A percentile compares a stretch with the other conserved stretches of the same genome.
phyloP scores from a whole-genome alignment of 2,888 invertebrate genomes.

The Trissolcus brochymenae region DNA sequence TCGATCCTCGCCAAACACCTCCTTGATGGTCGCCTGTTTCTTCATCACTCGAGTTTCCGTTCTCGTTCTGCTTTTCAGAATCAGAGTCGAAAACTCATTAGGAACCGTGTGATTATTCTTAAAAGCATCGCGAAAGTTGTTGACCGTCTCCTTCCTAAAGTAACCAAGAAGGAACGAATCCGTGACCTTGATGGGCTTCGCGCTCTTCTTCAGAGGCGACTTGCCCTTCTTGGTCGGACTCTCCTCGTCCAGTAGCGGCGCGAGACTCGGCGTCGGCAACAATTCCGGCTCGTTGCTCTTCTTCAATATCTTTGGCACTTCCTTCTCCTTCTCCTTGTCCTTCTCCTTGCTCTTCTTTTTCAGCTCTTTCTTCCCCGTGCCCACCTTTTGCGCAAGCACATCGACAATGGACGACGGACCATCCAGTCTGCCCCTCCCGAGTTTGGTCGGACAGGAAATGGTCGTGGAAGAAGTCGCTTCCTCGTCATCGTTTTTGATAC shows the following conservation, averaged over 20 bases:
- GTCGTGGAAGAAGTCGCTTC: slow-evolving; percentile 82
- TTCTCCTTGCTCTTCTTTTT: slow-evolving; percentile 76
- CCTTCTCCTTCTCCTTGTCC: slow-evolving; percentile 78
- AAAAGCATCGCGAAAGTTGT: slow-evolving; percentile 82
- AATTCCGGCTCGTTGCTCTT: slow-evolving; percentile 80
- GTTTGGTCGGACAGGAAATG: slow-evolving; percentile 79
- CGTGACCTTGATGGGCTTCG: slow-evolving; percentile 68
- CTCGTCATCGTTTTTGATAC: slow-evolving; percentile 80
- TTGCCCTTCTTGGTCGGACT: slow-evolving; percentile 63
- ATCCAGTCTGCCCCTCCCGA: slow-evolving; percentile 63
- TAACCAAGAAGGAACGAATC: slow-evolving; percentile 81
- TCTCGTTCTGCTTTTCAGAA: slow-evolving; percentile 85
- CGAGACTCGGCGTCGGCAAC: slow-evolving; percentile 81
- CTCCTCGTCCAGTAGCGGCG: slow-evolving; percentile 63
- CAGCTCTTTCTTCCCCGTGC: slow-evolving; percentile 77
- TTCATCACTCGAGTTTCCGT: slow-evolving; percentile 85
- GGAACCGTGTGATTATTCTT: slow-evolving; percentile 80
- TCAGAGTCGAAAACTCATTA: slow-evolving; percentile 83
- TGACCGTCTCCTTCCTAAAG: slow-evolving; percentile 83
- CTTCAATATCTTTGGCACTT: slow-evolving; percentile 78
- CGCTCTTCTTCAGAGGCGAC: slow-evolving; percentile 63
- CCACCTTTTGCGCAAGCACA: slow-evolving; percentile 82
- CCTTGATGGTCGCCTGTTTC: slow-evolving; percentile 86
- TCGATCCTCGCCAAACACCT: slow-evolving; percentile 88
- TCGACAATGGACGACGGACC: slow-evolving; percentile 80